Percentiles rank a stretch among this genome's conserved stretches.
Conservation (phyloP, 2,113 vertebrate species). For the Onychostruthus taczanowskii region DNA sequence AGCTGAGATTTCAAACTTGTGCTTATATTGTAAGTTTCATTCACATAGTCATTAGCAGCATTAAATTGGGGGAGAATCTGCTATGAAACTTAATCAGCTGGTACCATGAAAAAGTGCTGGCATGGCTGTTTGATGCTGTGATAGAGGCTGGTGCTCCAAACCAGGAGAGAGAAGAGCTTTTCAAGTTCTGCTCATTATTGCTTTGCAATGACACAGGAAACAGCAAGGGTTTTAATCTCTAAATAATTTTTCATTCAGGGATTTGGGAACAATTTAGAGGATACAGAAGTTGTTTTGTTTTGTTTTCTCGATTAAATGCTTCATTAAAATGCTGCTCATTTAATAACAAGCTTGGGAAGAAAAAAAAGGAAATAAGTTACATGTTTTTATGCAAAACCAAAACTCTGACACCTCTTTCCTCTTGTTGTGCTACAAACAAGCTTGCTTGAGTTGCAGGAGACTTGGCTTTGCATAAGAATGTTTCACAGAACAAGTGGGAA, state of each 20-base stretch:
- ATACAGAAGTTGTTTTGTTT: background rate
- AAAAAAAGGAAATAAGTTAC: background rate
- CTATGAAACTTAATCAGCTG: background rate
- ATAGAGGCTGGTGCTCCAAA: background rate
- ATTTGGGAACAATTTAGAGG: background rate
- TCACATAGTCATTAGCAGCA: background rate
- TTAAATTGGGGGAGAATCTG: background rate
- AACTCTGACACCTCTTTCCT: background rate
- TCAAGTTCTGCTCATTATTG: constrained; percentile 29
- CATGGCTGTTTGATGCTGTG: background rate
- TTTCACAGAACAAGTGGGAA: background rate
- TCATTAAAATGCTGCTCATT: background rate
- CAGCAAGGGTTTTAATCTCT: background rate
- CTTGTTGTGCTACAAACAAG: background rate
- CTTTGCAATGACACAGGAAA: constrained; percentile 5
- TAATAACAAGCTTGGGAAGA: background rate
- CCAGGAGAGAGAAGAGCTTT: background rate
- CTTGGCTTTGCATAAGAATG: constrained; percentile 8
- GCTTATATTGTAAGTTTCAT: background rate
- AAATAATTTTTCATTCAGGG: background rate
- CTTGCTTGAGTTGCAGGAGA: background rate
- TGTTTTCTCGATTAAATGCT: background rate
- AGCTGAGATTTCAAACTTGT: background rate
- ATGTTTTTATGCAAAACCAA: background rate
- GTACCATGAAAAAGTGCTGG: background rate